Evolutionary conservation across 2,113 vertebrate genomes (phyloP).

Genomic region (Etia nguti): DNA sequence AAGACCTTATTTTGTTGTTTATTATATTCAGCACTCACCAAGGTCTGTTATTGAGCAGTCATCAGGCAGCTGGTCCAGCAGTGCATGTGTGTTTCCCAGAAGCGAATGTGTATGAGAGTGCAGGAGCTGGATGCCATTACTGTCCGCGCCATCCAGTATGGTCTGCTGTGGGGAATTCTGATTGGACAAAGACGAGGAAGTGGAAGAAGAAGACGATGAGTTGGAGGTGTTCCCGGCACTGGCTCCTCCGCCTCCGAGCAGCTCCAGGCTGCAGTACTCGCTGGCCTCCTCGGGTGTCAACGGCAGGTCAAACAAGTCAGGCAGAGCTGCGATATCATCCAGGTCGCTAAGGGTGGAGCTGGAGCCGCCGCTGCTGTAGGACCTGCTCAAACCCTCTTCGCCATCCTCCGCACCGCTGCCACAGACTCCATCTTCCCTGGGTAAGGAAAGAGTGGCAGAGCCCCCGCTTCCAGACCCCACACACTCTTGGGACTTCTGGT

Average conservation of each 20-base stretch:
- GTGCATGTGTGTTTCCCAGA: conserved; percentile 39
- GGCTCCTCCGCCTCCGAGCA: conserved; percentile 58
- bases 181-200: conserved; percentile 72
- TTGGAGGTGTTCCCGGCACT: conserved; percentile 67
- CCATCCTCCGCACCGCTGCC: conserved; percentile 63
- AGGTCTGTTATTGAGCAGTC: conserved; percentile 80
- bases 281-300: conserved; percentile 81
- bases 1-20: neutral
- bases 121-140: conserved; percentile 72
- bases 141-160: conserved; percentile 71
- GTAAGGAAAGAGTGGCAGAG: conserved; percentile 68
- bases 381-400: conserved; percentile 60
- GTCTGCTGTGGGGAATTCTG: conserved; percentile 83
- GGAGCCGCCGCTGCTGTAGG: conserved; percentile 80
- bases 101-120: conserved; percentile 48
- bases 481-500: conserved; percentile 85
- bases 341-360: conserved; percentile 84
- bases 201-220: conserved; percentile 76
- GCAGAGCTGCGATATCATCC: conserved; percentile 82
- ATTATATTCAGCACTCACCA: conserved; percentile 65
- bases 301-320: conserved; percentile 85
- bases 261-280: conserved; percentile 82
- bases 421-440: conserved; percentile 66
- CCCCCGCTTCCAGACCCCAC: conserved; percentile 59
- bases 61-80: conserved; percentile 64